Conservation (phyloP, 2,797 vertebrate genomes). For the Danio kyathit region DNA sequence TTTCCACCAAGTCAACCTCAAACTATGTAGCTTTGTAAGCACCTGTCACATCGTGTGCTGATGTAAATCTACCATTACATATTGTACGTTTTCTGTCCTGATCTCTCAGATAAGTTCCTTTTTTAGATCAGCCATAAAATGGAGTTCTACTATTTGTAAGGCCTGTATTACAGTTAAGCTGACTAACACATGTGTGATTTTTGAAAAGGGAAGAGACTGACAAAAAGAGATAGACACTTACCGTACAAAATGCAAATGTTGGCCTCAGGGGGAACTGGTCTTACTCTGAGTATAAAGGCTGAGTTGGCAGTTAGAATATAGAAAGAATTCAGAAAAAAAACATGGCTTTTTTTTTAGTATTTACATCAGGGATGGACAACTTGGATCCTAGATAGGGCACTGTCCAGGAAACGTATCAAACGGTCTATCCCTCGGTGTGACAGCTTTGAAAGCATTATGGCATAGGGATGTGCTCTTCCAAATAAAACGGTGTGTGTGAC, state of each 20-base stretch:
- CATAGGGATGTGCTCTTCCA: no score
- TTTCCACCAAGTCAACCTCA: not conserved
- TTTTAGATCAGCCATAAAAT: not conserved
- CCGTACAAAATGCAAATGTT: slow-evolving; percentile 71
- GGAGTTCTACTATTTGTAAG: not conserved
- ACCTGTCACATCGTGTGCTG: not conserved
- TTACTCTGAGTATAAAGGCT: slow-evolving; percentile 21
- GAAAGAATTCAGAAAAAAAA: not conserved
- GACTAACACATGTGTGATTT: slow-evolving; percentile 1
- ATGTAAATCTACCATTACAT: not conserved
- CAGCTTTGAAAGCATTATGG: no score
- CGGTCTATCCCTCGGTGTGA: no score
- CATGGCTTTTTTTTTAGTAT: not conserved
- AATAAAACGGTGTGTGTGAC: no score
- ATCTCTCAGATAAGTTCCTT: not conserved
- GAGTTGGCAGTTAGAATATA: slow-evolving; percentile 14
- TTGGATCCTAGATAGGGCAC: no score
- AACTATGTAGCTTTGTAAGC: not conserved
- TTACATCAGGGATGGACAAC: not conserved
- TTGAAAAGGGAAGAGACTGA: slow-evolving; percentile 13
- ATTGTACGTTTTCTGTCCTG: not conserved
- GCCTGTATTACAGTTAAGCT: not conserved
- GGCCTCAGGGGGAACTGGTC: slow-evolving; percentile 59
- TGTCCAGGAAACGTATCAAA: no score
- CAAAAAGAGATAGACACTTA: slow-evolving; percentile 68